Base-by-base conservation (phyloP, 2,113 vertebrate species). In the Gymnocephalus cernua region DNA sequence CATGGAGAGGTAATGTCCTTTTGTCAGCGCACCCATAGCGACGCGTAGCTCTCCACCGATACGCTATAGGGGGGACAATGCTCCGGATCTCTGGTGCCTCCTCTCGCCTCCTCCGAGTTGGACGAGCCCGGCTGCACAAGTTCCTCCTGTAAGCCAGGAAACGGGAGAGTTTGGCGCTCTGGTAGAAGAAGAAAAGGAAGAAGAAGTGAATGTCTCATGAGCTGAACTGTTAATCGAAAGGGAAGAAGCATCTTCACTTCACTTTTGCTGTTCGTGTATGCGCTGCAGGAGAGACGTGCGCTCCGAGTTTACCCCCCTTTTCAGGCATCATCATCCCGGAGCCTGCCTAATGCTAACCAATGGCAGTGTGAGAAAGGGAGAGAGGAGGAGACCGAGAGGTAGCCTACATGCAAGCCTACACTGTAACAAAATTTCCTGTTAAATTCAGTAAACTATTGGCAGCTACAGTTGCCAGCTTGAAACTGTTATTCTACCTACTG, bases 241-340 rank as follows among this genome's bases (percentile, higher is more conserved):
- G 63, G 70, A 78, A 86, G 71, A 70, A 75, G 92, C 91, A 92
- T 92, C 91, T 88, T 90, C 90, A 79, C 88, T 82, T 84, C 88
- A 91, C 86, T 89, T 86, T 82, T 19, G 35, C 86, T 8, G 85
- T 23, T 88, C 51, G 78, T 68, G 80, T 86, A 85, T 80, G 84
- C 79, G 84, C 86, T 57, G 69, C 71, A 5, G 57, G 73, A 19
- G 63, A 59, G 86, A 65, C 74, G 79, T 58, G 89, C 87, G 78
- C 88, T 84, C 71, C 15, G 80, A 87, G 56, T 86, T 86, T 67
- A 71, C 74, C 77, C 80, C 80, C 76, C 74, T 58, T 50, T 48
- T 47, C 59, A 67, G 25, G 79, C 83, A 83, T 73, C 80, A 79
- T 67, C 88, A 84, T 76, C 84, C 86, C 73, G 66, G 74, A 83